Base-by-base conservation (phyloP, 2,797 vertebrate genomes). In the Sylvilagus floridanus region DNA sequence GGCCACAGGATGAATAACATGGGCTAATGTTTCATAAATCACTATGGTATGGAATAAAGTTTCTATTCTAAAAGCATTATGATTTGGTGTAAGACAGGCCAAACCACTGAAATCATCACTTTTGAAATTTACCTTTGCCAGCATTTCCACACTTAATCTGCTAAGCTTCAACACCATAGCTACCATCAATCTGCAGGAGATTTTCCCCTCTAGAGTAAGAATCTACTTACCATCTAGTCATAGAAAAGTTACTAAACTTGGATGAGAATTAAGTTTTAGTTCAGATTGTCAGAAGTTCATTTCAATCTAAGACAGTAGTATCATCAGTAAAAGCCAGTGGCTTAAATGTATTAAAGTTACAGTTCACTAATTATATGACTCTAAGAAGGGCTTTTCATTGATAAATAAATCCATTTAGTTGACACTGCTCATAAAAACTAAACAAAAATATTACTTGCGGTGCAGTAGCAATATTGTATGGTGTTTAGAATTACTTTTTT, bases 11-110 rank as follows among this genome's bases (percentile, higher is more conserved):
- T 84, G 37, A 75, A 68, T 73, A 92, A 30, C 24, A 69, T 16
- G 24, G 6, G n/a, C 30, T 79, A 79, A 75, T 85, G 73, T 79
- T 78, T 79, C 73, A 85, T 75, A n/a, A 57, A 84, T 57, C 14
- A 84, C 26, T 7, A n/a, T 32, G 69, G 13, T 50, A 17, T 12
- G 5, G 21, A 30, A 79, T 73, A 68, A 79, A 73, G 37, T 52
- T 79, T 89, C 37, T 89, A 75, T 37, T 22, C 65, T 95, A 50
- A 92, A 89, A 66, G 24, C 28, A 83, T 88, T 63, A 54, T 28
- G 24, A 66, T 52, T 21, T 42, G 68, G 14, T 42, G 42, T 26
- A 42, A 32, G 68, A 50, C 32, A 52, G 26, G 52, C 19, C 79
- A 93, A 84, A 81, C 28, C 30, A 19, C 54, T 26, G 13, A n/a